Conservation (phyloP, 30 jellyfish, hydroid and myxozoan genomes). For the Hydractinia echinata region DNA sequence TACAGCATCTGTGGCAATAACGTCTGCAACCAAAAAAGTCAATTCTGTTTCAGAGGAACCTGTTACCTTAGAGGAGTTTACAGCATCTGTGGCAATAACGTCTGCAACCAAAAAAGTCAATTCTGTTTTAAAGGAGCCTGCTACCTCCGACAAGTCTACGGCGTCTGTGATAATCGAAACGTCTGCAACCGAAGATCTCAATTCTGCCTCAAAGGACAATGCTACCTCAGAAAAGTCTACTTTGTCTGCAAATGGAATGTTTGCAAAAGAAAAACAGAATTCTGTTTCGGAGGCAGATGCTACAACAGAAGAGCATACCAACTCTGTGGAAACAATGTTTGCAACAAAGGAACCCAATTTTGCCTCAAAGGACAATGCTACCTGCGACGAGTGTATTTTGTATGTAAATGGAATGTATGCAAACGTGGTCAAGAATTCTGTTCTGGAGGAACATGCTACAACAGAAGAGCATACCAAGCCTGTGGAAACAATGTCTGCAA, state of each 20-base stretch:
- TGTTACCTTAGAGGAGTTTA: neutral
- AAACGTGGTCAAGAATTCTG: slow-evolving; percentile 2
- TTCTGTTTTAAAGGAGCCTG: slow-evolving; percentile 7
- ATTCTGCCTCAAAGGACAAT: neutral
- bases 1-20: no score
- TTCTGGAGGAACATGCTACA: slow-evolving; percentile 6
- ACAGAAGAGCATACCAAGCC: neutral
- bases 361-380: slow-evolving; percentile 17
- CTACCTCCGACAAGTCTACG: neutral
- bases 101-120: neutral
- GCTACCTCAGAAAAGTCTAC: neutral
- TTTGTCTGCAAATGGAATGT: neutral
- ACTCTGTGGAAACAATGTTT: slow-evolving; percentile 2
- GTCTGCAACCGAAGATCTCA: neutral
- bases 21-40: neutral
- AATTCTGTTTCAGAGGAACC: slow-evolving; percentile 10
- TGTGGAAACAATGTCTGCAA: neutral
- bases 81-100: slow-evolving; percentile 3
- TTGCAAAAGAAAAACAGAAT: neutral
- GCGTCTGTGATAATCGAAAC: neutral
- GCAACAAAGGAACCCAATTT: neutral
- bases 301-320: neutral
- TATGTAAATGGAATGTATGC: slow-evolving; percentile 9
- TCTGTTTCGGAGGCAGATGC: slow-evolving; percentile 1
- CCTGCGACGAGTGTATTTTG: neutral